Base-by-base conservation (phyloP, 2,888 invertebrate genomes). In the Noctua janthe region DNA sequence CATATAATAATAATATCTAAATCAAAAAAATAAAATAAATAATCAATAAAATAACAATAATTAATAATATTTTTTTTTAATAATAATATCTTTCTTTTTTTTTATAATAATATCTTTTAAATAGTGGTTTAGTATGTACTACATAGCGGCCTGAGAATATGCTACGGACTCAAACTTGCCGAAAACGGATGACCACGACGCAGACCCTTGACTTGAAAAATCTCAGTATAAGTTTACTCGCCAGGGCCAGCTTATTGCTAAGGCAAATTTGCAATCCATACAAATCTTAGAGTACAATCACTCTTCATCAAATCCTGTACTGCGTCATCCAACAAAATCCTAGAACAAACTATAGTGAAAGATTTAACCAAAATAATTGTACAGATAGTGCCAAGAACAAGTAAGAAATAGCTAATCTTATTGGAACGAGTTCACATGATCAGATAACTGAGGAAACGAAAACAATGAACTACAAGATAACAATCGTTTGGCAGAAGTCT, bases 401-500 rank as follows among this genome's bases (percentile, higher is more conserved):
- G 39, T 56, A 35, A 66, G 47, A 59, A 35, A 35, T 13, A 23
- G 54, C 73, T 73, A 77, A 83, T 83, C 78, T 83, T 51, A 73
- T 71, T 80, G 74, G 67, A 86, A 79, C 77, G 62, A 71, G 71
- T 76, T 79, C 71, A 74, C 39, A 67, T 39, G 66, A 87, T 79
- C 78, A 73, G 79, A 86, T 75, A 71, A 71, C 64, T 49, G n/a
- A 67, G n/a, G 54, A 74, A 69, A 77, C 43, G 56, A 74, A 88
- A 79, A 78, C 74, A 86, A 81, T 80, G 69, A 70, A 71, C 62
- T 70, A 13, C 0, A 15, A 51, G 87, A 87, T 81, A 81, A 59
- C 35, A 69, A 87, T 88, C 88, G 43, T 69, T 86, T 86, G 79
- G 86, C 88, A 76, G 23, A 39, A 73, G 15, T 17, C n/a, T 43